Evolutionary conservation across 2,113 vertebrate genomes (phyloP).

Genomic region (Aegithalos caudatus): DNA sequence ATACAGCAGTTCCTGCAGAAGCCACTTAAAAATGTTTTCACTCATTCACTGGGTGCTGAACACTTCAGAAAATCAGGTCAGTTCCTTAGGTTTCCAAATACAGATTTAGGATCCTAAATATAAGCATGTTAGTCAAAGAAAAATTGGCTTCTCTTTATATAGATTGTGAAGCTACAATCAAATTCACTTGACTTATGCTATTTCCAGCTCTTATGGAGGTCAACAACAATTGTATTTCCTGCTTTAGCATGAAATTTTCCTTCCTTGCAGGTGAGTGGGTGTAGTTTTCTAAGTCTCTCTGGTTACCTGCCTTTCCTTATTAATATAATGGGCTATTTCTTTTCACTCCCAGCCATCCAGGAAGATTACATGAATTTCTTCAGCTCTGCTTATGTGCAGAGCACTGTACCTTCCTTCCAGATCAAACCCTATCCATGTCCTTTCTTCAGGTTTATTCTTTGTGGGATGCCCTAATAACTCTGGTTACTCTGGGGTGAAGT

Average conservation of each 20-base stretch:
- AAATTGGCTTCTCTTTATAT: conserved; percentile 16
- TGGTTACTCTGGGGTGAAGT: not conserved
- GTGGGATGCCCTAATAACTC: not conserved
- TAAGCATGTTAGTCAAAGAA: conserved; percentile 29
- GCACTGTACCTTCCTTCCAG: not conserved
- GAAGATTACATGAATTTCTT: not conserved
- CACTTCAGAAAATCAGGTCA: conserved; percentile 51
- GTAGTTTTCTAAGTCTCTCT: not conserved
- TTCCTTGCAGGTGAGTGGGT: conserved; percentile 13
- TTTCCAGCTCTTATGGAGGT: conserved; percentile 13
- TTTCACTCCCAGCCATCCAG: not conserved
- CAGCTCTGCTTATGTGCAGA: not conserved
- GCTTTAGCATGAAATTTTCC: not conserved
- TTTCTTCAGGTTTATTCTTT: not conserved
- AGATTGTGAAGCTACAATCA: conserved; percentile 20
- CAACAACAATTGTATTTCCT: conserved; percentile 14
- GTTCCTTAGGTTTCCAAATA: conserved; percentile 49
- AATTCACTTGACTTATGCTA: conserved; percentile 26
- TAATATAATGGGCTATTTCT: not conserved
- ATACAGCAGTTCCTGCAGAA: not conserved
- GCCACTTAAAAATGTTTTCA: conserved; percentile 10
- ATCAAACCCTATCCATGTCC: not conserved
- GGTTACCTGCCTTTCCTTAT: not conserved
- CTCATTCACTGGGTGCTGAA: conserved; percentile 5
- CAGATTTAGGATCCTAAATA: conserved; percentile 49